phyloP scores from a whole-genome alignment of 2,888 invertebrate species.

The Nomada fabriciana region DNA sequence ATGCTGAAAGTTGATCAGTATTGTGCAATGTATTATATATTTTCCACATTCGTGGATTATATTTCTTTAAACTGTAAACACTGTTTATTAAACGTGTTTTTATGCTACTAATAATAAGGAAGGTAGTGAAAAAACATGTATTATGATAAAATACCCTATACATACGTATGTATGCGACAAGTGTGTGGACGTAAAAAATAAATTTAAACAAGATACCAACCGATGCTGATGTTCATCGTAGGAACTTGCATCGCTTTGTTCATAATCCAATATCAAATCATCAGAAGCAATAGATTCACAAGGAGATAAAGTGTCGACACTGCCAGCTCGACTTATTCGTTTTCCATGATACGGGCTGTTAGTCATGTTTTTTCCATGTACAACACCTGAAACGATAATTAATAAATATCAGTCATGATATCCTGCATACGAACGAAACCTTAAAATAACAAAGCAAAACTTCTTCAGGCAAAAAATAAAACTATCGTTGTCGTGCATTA shows the following conservation, averaged over 20 bases:
- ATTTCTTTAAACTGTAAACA: background rate
- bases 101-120: background rate
- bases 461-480: no score
- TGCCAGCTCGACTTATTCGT: conserved; percentile 88
- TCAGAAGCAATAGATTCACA: conserved; percentile 94
- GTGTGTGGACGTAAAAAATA: background rate
- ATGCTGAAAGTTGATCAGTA: no score
- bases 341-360: conserved; percentile 82
- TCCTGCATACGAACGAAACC: background rate
- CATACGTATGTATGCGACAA: background rate
- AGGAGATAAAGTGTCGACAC: conserved; percentile 93
- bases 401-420: background rate
- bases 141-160: background rate
- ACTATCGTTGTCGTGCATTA: no score
- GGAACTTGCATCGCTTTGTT: conserved; percentile 88
- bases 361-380: conserved; percentile 76
- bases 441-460: no score
- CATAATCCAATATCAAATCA: conserved; percentile 95
- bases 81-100: background rate
- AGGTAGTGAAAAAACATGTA: background rate
- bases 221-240: conserved; percentile 86
- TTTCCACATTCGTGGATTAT: background rate
- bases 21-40: no score
- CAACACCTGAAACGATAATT: conserved; percentile 62
- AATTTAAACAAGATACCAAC: conserved; percentile 78